These are phyloP conservation scores for Eugnorisma glareosa DNA, from an alignment of 2,888 invertebrate species.

Conservation along the genomic window DNA sequence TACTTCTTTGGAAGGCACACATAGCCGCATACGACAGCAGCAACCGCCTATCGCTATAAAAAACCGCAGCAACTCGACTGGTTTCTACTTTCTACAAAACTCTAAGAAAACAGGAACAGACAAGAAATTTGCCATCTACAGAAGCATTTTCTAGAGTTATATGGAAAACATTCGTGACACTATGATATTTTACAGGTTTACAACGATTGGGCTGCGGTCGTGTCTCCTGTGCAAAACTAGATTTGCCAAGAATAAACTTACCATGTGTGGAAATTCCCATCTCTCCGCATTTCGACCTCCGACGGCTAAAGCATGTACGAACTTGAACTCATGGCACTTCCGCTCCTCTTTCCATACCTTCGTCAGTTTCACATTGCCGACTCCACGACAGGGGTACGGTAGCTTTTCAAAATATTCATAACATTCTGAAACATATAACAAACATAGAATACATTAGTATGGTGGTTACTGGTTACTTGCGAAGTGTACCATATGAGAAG, in stretches of 20 bases:
- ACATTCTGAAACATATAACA: slow-evolving; percentile 48
- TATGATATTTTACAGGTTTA: background rate
- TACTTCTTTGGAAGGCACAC: background rate
- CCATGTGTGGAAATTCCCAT: slow-evolving; percentile 59
- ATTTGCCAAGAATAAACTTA: background rate
- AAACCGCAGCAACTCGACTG: background rate
- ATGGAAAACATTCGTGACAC: background rate
- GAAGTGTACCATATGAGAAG: too few species aligned
- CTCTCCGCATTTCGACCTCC: slow-evolving; percentile 47
- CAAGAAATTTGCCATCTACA: background rate
- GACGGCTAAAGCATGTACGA: fast-evolving
- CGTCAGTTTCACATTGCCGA: background rate
- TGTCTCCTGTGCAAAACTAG: background rate
- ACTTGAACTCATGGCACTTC: background rate
- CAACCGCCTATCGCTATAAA: background rate
- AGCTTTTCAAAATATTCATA: slow-evolving; percentile 45
- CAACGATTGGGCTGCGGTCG: background rate
- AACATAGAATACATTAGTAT: background rate
- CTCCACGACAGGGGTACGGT: slow-evolving; percentile 42
- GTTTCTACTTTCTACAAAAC: background rate
- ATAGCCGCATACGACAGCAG: background rate
- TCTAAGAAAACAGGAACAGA: background rate
- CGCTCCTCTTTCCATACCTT: slow-evolving; percentile 21
- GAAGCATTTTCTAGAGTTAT: background rate
- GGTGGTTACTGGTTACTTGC: too few species aligned